phyloP scores from a whole-genome alignment of 1,140 invertebrate species.

The Cotesia glomerata region DNA sequence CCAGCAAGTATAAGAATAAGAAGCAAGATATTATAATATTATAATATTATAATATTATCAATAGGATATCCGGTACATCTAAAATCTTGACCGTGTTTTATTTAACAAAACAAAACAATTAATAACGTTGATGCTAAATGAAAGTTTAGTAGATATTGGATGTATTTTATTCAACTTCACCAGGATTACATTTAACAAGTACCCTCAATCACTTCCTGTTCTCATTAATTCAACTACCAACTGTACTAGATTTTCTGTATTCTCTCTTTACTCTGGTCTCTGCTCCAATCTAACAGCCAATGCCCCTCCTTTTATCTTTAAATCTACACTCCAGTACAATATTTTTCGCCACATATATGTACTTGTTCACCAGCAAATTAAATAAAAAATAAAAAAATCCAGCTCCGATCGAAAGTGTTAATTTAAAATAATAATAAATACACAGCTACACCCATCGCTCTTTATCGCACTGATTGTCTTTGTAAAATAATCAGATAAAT shows the following conservation, averaged over 20 bases:
- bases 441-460: too few species aligned
- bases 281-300: background rate
- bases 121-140: background rate
- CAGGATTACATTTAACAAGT: constrained; percentile 22
- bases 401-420: too few species aligned
- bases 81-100: background rate
- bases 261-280: background rate
- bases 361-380: too few species aligned
- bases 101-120: background rate
- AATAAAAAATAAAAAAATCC: too few species aligned
- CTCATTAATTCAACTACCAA: constrained; percentile 27
- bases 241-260: constrained; percentile 5
- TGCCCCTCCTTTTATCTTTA: background rate
- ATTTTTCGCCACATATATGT: background rate
- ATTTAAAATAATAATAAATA: too few species aligned
- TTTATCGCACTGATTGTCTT: too few species aligned
- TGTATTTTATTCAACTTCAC: background rate
- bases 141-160: background rate
- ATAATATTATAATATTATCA: background rate
- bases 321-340: background rate
- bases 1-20: too few species aligned
- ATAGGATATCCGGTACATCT: constrained; percentile 5
- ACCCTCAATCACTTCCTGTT: constrained; percentile 33
- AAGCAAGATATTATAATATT: too few species aligned
- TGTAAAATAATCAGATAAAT: too few species aligned